phyloP scores from a whole-genome alignment of 2,888 invertebrate species.

The Pyrrhosoma nymphula region DNA sequence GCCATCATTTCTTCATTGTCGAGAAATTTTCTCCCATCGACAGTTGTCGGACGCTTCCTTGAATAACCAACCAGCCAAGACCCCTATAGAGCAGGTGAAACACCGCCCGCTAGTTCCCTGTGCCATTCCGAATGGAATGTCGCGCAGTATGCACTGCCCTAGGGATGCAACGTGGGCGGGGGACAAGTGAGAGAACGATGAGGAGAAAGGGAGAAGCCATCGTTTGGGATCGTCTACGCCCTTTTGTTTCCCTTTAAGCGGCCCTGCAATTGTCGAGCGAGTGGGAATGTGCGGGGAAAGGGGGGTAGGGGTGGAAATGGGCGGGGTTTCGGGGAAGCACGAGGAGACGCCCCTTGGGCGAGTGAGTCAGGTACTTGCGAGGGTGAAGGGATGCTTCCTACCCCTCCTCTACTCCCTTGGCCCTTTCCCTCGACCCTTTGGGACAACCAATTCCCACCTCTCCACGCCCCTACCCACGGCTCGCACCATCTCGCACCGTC shows the following conservation, averaged over 20 bases:
- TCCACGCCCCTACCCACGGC: background rate
- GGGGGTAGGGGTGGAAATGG: background rate
- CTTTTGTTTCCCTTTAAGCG: background rate
- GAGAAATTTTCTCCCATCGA: too few relatives aligned
- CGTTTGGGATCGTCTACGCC: background rate
- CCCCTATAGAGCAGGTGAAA: too few relatives aligned
- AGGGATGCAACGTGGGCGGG: too few relatives aligned
- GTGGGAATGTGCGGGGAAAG: background rate
- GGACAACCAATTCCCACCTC: background rate
- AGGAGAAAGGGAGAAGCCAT: background rate
- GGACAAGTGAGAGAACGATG: too few relatives aligned
- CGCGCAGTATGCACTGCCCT: too few relatives aligned
- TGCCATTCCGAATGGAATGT: too few relatives aligned
- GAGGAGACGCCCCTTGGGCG: too few relatives aligned
- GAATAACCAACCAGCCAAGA: too few relatives aligned
- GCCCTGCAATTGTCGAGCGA: background rate
- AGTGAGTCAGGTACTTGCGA: too few relatives aligned
- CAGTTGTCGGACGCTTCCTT: too few relatives aligned
- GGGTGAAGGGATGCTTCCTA: background rate
- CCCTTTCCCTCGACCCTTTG: slow-evolving; percentile 3
- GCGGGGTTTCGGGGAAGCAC: background rate
- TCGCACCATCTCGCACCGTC: background rate
- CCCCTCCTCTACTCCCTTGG: background rate
- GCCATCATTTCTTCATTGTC: too few relatives aligned
- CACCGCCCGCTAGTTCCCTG: too few relatives aligned